Conservation (phyloP, 2,888 invertebrate species). For the Synergus gifuensis region DNA sequence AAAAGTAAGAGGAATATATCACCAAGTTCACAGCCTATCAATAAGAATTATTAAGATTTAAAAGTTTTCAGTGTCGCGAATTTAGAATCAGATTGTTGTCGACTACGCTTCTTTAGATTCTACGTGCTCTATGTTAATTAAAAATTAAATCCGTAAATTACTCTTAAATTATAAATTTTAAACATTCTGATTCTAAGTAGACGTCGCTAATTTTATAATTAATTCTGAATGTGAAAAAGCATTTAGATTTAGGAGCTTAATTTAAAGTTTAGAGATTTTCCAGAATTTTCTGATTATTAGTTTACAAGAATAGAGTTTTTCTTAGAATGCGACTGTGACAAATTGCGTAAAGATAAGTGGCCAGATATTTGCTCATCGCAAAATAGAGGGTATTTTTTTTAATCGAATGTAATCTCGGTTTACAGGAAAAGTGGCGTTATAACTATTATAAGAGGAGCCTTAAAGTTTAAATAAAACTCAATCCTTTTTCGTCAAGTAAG, state of each 20-base stretch:
- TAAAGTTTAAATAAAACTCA: constrained; percentile 44
- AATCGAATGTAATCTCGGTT: constrained; percentile 13
- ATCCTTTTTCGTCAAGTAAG: constrained; percentile 60
- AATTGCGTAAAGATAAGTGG: constrained; percentile 1
- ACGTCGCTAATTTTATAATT: constrained; percentile 8
- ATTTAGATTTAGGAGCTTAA: not conserved
- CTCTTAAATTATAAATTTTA: not conserved
- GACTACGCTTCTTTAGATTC: constrained; percentile 21
- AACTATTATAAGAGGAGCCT: constrained; percentile 37
- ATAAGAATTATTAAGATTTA: constrained; percentile 16
- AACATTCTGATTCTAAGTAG: constrained; percentile 37
- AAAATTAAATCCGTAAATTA: not conserved
- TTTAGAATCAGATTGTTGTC: constrained; percentile 37
- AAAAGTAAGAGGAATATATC: constrained; percentile 22
- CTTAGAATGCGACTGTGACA: constrained; percentile 14
- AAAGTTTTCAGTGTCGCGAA: constrained; percentile 9
- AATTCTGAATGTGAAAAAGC: constrained; percentile 10
- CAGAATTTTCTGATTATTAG: constrained; percentile 18
- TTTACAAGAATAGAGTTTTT: not conserved
- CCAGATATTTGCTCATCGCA: constrained; percentile 33
- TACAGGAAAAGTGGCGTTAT: constrained; percentile 34
- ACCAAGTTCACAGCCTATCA: not conserved
- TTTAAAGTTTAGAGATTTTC: not conserved
- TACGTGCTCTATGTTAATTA: constrained; percentile 30
- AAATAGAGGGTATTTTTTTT: not conserved